Percentiles rank a stretch among this genome's conserved stretches.
phyloP scores from a whole-genome alignment of 2,113 vertebrate genomes.

The Oplegnathus fasciatus region DNA sequence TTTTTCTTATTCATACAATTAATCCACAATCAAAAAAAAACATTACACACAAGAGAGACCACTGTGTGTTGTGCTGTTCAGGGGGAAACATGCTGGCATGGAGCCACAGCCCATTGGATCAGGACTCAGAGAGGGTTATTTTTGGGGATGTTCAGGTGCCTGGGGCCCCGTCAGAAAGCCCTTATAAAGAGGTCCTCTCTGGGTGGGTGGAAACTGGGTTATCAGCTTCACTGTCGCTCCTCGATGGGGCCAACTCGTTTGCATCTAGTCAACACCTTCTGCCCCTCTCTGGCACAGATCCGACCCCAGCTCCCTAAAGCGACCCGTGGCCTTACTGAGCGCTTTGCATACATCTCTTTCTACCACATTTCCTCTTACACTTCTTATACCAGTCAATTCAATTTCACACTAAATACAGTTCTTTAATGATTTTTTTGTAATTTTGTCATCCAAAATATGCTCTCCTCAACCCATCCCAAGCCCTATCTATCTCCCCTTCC shows the following conservation, averaged over 20 bases:
- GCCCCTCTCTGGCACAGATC: conserved; percentile 48
- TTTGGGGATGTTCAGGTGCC: conserved; percentile 75
- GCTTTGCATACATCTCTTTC: conserved; percentile 37
- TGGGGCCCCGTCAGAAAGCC: conserved; percentile 66
- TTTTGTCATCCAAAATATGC: background rate
- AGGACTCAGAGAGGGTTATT: conserved; percentile 74
- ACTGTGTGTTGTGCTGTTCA: conserved; percentile 15
- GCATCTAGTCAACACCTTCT: conserved; percentile 84
- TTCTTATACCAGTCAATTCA: background rate
- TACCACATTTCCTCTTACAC: background rate
- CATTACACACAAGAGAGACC: background rate
- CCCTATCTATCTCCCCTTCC: background rate
- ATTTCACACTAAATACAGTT: background rate
- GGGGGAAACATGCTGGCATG: conserved; percentile 46
- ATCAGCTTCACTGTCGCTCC: conserved; percentile 73
- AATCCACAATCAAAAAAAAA: background rate
- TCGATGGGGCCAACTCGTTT: conserved; percentile 78
- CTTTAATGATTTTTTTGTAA: background rate
- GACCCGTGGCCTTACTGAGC: conserved; percentile 53
- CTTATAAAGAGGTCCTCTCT: conserved; percentile 82
- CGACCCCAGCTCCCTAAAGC: conserved; percentile 58
- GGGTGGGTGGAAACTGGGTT: conserved; percentile 78
- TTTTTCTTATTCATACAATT: background rate
- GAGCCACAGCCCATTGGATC: conserved; percentile 57
- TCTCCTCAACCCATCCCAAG: background rate